Conservation (phyloP, 2,113 vertebrate species). For the Pelecanoides urinatrix region DNA sequence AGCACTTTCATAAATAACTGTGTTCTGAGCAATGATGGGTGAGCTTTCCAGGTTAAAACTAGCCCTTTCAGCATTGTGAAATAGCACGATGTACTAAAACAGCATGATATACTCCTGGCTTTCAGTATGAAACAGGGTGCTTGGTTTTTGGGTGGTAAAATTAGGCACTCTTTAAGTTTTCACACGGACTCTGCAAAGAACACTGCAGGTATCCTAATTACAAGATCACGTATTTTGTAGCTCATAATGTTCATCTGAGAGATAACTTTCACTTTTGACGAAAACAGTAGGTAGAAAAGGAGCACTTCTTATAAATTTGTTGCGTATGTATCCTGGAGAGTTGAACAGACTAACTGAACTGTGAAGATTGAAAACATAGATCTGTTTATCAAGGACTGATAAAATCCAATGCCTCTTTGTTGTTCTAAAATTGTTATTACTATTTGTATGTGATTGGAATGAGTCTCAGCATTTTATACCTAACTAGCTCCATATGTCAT, state of each 20-base stretch:
- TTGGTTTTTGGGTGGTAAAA: not conserved
- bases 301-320: not conserved
- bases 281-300: not conserved
- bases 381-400: not conserved
- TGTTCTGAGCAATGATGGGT: not conserved
- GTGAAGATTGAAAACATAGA: not conserved
- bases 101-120: not conserved
- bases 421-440: not conserved
- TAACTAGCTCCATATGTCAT: not conserved
- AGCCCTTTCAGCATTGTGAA: not conserved
- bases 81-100: not conserved
- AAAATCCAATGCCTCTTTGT: not conserved
- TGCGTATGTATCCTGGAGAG: not conserved
- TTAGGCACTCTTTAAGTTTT: not conserved
- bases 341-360: not conserved
- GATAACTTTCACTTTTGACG: not conserved
- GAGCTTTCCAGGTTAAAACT: not conserved
- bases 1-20: not conserved
- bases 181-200: not conserved
- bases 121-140: not conserved
- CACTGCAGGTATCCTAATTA: not conserved
- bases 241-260: not conserved
- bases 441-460: not conserved
- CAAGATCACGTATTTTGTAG: not conserved
- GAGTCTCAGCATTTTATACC: not conserved